Evolutionary conservation across 2,888 invertebrate species (phyloP).

Genomic region (Pyrochroa serraticornis): DNA sequence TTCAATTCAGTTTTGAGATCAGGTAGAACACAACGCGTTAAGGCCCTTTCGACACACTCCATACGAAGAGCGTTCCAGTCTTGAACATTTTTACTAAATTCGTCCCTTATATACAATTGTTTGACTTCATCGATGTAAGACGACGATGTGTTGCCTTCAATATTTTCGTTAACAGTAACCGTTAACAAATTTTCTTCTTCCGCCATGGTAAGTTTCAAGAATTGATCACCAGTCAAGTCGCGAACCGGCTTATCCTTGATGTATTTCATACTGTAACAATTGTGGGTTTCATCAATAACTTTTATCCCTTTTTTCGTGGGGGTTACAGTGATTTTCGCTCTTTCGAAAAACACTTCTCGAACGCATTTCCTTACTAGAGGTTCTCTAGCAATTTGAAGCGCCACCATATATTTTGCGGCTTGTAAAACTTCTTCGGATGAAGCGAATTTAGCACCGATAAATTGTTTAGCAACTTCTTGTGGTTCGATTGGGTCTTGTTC

Average conservation of each 20-base stretch:
- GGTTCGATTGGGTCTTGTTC: conserved; percentile 91
- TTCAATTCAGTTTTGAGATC: conserved; percentile 86
- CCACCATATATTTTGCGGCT: conserved; percentile 93
- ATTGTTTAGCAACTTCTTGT: conserved; percentile 80
- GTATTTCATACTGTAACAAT: conserved; percentile 87
- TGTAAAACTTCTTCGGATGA: conserved; percentile 83
- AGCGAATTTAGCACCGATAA: conserved; percentile 69
- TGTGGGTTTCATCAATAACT: conserved; percentile 94
- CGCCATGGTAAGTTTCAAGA: conserved; percentile 79
- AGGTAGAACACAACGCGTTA: conserved; percentile 87
- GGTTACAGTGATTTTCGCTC: conserved; percentile 78
- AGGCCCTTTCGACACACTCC: conserved; percentile 86
- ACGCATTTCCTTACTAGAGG: conserved; percentile 86
- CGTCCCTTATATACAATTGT: conserved; percentile 86
- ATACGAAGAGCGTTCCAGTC: conserved; percentile 94
- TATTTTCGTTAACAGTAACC: conserved; percentile 74
- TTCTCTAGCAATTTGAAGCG: conserved; percentile 90
- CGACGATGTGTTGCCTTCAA: conserved; percentile 77
- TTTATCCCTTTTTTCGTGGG: conserved; percentile 93
- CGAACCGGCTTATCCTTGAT: conserved; percentile 90
- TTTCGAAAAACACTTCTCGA: conserved; percentile 85
- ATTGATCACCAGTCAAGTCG: conserved; percentile 89
- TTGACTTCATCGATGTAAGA: conserved; percentile 90
- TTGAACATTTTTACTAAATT: conserved; percentile 91
- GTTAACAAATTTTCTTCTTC: conserved; percentile 81